Base-by-base conservation (phyloP, 2,888 invertebrate genomes). In the Leptinotarsa tumamoca region DNA sequence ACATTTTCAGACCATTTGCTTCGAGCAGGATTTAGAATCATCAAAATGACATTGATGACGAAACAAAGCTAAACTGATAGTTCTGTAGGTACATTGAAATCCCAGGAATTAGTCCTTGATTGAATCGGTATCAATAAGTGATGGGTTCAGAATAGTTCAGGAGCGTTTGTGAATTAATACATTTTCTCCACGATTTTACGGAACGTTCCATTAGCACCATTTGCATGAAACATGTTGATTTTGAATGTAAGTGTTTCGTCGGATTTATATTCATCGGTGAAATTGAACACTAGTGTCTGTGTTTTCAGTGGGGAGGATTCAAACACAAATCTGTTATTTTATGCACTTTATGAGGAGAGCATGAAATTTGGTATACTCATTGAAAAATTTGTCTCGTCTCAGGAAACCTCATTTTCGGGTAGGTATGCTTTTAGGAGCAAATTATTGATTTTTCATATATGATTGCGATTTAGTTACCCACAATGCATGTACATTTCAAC, bases 51-150 rank as follows among this genome's bases (percentile, higher is more conserved):
- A 63, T 63, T 63, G 43, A 63, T 43, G 63, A 63, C 13, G 27
- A 43, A 63, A 63, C 43, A 63, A 63, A 43, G n/a, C 63, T 33
- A 17, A 33, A 27, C n/a, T 43, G 17, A n/a, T n/a, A n/a, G 43
- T 33, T 63, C 33, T n/a, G 7, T n/a, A 33, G 33, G n/a, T 43
- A 63, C 10, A 18, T 3, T 7, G 27, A 33, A 63, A n/a, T 63
- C n/a, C 63, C 33, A 63, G 63, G 63, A 63, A 63, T 63, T 63
- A 63, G 27, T 63, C 63, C 63, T 63, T 63, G 18, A 63, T 63
- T 63, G 63, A 63, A 63, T 10, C n/a, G 63, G 43, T 10, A 63
- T 63, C 63, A 63, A 63, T 63, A 63, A 43, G 63, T 63, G 63
- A 63, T 63, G 17, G 63, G 63, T 43, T 17, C 3, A n/a, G 43